Base-by-base conservation (phyloP, 2,888 invertebrate genomes). In the Ptychoptera albimana region DNA sequence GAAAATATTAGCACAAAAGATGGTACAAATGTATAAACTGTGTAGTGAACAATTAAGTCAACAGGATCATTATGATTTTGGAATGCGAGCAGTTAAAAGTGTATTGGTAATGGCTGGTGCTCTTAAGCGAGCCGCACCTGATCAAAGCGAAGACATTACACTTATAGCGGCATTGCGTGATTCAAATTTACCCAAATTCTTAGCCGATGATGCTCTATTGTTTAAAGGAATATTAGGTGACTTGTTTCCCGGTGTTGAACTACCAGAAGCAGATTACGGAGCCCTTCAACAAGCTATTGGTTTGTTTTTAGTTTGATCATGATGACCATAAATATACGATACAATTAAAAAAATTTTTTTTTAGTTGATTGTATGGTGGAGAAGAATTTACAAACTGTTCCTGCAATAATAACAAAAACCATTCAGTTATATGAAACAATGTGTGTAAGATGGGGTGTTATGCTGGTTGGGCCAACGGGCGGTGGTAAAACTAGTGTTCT, bases 21-120 rank as follows among this genome's bases (percentile, higher is more conserved):
- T 91, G 88, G 84, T 86, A 1, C 81, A 88, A 60, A 85, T 91
- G 86, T 91, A 91, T 65, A 88, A 88, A 55, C 67, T 91, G 6
- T 88, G 88, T 55, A 87, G 85, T 54, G 91, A 92, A 58, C 91
- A 91, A 59, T 70, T 92, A 2, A 89, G 88, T 0, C 87, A 89
- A 53, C 91, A 91, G 57, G 83, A 89, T 57, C 91, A 92, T 57
- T 92, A 92, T 56, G 91, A 92, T 63, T 91, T 89, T 55, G 86
- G 86, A 34, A 91, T 92, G 89, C 72, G 93, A 50, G 92, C 93
- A 1, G 89, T 93, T 1, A 93, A 93, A 59, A 89, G 84, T 57
- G 91, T 92, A 2, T 66, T 92, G 54, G 88, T 89, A 2, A 91
- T 91, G 89, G 92, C 92, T 0, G 92, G 92, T 1, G 77, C 84